Percentiles rank a stretch among this genome's conserved stretches.
Evolutionary conservation across 2,888 invertebrate species (phyloP).

Genomic region (Petrophora chlorosata): DNA sequence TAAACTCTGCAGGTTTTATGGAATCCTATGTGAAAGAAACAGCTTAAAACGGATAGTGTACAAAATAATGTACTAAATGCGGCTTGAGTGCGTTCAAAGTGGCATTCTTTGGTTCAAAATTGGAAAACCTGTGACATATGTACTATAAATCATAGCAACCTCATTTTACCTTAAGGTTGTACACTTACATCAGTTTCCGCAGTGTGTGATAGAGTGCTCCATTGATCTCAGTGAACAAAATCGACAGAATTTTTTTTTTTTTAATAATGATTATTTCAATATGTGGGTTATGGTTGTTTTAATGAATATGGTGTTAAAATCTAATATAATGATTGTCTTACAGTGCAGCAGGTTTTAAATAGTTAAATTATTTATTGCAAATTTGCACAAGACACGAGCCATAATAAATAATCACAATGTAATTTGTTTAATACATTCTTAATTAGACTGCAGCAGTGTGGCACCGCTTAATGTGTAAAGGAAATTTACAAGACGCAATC

Average conservation of each 20-base stretch:
- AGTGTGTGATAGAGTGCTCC: background rate
- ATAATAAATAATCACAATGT: slow-evolving; percentile 74
- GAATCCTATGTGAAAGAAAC: slow-evolving; percentile 40
- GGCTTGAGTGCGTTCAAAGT: background rate
- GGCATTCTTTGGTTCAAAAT: background rate
- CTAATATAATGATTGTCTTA: slow-evolving; percentile 54
- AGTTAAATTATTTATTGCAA: slow-evolving; percentile 67
- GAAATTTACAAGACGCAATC: slow-evolving; percentile 47
- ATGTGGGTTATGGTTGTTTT: too few species aligned
- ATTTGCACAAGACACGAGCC: slow-evolving; percentile 76
- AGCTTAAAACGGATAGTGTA: slow-evolving; percentile 8
- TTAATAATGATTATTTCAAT: background rate
- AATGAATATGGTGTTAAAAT: slow-evolving; percentile 19
- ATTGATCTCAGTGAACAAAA: background rate
- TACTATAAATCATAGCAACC: too few species aligned
- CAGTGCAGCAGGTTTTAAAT: slow-evolving; percentile 74
- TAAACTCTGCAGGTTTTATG: slow-evolving; percentile 64
- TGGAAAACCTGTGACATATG: too few species aligned
- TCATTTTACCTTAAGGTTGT: too few species aligned
- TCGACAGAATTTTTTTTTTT: background rate
- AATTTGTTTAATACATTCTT: slow-evolving; percentile 69
- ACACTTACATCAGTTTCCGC: background rate
- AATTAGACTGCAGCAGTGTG: slow-evolving; percentile 60
- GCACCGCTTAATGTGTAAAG: slow-evolving; percentile 70
- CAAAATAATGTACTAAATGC: background rate